Evolutionary conservation across 2,113 vertebrate species (phyloP).

Genomic region (Arenaria interpres): DNA sequence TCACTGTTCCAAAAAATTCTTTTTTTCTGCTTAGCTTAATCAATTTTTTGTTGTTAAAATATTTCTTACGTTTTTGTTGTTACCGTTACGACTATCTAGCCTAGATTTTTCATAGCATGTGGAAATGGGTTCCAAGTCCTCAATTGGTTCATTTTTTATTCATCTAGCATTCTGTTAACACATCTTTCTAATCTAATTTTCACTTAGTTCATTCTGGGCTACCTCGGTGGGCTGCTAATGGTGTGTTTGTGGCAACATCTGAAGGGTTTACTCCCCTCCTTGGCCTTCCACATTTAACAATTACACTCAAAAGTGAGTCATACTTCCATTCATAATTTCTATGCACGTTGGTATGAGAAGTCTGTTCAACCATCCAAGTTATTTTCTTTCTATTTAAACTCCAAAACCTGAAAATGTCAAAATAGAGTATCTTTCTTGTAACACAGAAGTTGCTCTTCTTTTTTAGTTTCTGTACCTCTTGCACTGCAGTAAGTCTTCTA

Average conservation of each 20-base stretch:
- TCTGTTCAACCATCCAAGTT: neutral
- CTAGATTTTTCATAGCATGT: neutral
- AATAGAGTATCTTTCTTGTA: neutral
- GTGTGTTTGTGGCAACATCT: neutral
- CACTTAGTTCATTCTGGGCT: neutral
- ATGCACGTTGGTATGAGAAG: neutral
- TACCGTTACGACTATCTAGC: neutral
- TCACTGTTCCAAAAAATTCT: neutral
- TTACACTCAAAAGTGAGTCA: neutral
- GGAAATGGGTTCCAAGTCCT: neutral
- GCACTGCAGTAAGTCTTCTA: neutral
- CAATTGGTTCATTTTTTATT: neutral
- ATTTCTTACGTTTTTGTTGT: neutral
- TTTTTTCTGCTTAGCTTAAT: neutral
- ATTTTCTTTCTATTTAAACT: neutral
- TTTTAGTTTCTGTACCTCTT: neutral
- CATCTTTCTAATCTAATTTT: neutral
- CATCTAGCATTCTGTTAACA: neutral
- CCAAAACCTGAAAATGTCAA: neutral
- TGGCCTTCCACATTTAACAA: neutral
- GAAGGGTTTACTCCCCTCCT: neutral
- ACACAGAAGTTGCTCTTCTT: neutral
- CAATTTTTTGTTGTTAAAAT: neutral
- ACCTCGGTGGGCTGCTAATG: neutral
- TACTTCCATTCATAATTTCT: neutral